Percentiles rank a stretch among this genome's conserved stretches.
Evolutionary conservation across 2,888 invertebrate species (phyloP).

Genomic region (Cataglyphis livida): DNA sequence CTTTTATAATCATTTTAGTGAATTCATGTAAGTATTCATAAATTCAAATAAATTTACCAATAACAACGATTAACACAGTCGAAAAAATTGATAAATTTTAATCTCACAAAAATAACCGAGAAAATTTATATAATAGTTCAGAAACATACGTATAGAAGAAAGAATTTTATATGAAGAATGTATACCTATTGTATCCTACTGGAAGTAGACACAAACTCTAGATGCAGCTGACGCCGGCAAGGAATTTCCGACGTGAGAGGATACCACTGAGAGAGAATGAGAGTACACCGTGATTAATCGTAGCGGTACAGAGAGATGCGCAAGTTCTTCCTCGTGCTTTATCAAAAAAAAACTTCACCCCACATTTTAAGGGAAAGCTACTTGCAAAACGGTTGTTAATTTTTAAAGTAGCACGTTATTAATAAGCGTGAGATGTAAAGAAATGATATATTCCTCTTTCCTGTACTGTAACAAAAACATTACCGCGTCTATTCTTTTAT

Average conservation of each 20-base stretch:
- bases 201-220: slow-evolving; percentile 27
- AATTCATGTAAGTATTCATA: background rate
- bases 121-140: background rate
- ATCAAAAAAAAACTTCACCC: background rate
- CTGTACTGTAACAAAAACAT: background rate
- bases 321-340: background rate
- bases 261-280: slow-evolving; percentile 32
- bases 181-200: slow-evolving; percentile 14
- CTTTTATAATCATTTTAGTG: too few relatives aligned
- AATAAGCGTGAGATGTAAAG: background rate
- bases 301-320: background rate
- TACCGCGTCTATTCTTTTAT: background rate
- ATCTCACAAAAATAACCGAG: background rate
- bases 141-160: background rate
- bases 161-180: slow-evolving; percentile 4
- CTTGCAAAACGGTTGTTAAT: slow-evolving; percentile 5
- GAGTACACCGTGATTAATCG: slow-evolving; percentile 36
- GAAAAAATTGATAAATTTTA: background rate
- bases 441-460: slow-evolving; percentile 4
- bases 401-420: slow-evolving; percentile 7
- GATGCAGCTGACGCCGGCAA: slow-evolving; percentile 44
- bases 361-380: background rate
- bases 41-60: background rate
- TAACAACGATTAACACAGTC: background rate
- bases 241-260: slow-evolving; percentile 18